phyloP scores from a whole-genome alignment of 2,888 invertebrate genomes.

The Drosophila lacicola region DNA sequence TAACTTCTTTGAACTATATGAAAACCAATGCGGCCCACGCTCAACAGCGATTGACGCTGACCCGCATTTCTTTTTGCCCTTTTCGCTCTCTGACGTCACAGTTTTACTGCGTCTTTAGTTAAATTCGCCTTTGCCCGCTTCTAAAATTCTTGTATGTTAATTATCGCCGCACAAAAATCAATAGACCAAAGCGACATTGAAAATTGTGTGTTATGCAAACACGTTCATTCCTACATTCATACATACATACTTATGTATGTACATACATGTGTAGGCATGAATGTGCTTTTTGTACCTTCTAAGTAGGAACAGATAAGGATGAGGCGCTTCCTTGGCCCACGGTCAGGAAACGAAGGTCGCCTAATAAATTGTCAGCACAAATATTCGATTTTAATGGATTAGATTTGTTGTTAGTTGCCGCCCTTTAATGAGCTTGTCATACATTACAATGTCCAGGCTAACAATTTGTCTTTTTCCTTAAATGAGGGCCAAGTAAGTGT shows the following conservation, averaged over 20 bases:
- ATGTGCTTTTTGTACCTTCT: conserved; percentile 1
- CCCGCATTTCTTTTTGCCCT: conserved; percentile 6
- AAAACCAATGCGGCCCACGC: conserved; percentile 36
- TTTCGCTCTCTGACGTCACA: conserved; percentile 56
- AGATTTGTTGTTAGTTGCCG: neutral
- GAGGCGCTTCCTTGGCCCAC: conserved; percentile 4
- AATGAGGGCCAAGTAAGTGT: neutral
- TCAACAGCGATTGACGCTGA: conserved; percentile 51
- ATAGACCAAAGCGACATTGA: conserved; percentile 53
- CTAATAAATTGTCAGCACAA: conserved; percentile 1
- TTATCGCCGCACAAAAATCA: conserved; percentile 62
- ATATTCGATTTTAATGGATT: conserved; percentile 4
- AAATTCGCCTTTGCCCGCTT: conserved; percentile 30
- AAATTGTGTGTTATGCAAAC: conserved; percentile 13
- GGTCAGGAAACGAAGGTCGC: conserved; percentile 14
- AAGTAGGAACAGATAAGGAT: conserved; percentile 26
- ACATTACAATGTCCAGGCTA: neutral
- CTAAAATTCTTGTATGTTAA: conserved; percentile 61
- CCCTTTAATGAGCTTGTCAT: neutral
- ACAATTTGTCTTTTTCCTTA: neutral
- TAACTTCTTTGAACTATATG: neutral
- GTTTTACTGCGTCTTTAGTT: conserved; percentile 58
- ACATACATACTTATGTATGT: neutral
- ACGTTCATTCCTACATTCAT: too few relatives aligned
- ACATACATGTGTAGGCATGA: neutral